A percentile compares a stretch with the other conserved stretches of the same genome.
Evolutionary conservation across 1,140 invertebrate genomes (phyloP).

Genomic region (Diprion similis): DNA sequence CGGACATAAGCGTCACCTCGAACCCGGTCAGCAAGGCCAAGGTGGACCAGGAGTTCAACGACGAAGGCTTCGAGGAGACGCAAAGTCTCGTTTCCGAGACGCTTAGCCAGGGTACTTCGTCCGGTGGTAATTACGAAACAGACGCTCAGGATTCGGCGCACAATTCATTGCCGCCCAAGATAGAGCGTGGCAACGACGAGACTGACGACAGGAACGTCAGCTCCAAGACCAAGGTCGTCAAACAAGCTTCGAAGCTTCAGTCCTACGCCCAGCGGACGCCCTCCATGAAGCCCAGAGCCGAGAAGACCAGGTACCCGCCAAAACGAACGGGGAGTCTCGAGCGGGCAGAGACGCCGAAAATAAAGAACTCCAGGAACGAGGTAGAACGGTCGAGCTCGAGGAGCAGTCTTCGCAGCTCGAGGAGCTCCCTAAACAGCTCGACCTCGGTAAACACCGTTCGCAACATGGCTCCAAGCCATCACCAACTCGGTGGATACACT

Average conservation of each 20-base stretch:
- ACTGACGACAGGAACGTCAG: constrained; percentile 12
- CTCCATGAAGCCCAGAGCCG: constrained; percentile 19
- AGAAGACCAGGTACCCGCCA: constrained; percentile 48
- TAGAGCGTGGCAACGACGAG: constrained; percentile 29
- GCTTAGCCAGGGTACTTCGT: constrained; percentile 79
- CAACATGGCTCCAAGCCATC: constrained; percentile 63
- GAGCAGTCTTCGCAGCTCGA: constrained; percentile 79
- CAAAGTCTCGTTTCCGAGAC: constrained; percentile 86
- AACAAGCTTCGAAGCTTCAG: constrained; percentile 27
- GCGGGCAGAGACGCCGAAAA: constrained; percentile 31
- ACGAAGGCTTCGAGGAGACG: constrained; percentile 91
- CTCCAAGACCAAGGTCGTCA: constrained; percentile 14
- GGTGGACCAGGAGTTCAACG: constrained; percentile 74
- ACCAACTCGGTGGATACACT: constrained; percentile 51
- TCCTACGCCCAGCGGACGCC: constrained; percentile 17
- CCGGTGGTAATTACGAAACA: constrained; percentile 70
- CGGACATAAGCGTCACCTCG: constrained; percentile 55
- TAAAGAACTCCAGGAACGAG: constrained; percentile 39
- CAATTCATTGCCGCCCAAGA: constrained; percentile 51
- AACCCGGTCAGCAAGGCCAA: constrained; percentile 51
- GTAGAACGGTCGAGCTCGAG: constrained; percentile 71
- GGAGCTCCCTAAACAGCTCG: constrained; percentile 82
- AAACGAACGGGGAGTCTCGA: constrained; percentile 45
- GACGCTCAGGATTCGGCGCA: constrained; percentile 64
- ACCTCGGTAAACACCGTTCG: constrained; percentile 81